phyloP scores from a whole-genome alignment of 2,113 vertebrate species.

The Mustela lutreola region DNA sequence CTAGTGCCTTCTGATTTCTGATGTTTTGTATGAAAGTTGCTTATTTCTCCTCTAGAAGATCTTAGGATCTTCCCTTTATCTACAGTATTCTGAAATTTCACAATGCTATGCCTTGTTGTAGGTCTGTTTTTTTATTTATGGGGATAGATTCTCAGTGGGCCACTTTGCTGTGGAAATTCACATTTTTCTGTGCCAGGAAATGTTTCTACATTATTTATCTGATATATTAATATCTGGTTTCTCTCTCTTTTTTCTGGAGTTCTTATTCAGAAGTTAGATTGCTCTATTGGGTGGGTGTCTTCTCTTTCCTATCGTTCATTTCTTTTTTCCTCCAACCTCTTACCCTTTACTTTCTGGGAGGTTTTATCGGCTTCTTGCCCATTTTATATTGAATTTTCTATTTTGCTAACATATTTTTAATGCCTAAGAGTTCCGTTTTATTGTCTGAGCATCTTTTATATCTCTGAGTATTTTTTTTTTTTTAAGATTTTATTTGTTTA shows the following conservation, averaged over 20 bases:
- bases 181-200: not conserved
- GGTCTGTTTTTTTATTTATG: not conserved
- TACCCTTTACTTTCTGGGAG: not conserved
- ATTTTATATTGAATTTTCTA: conserved; percentile 27
- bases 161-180: conserved; percentile 18
- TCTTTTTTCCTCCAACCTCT: not conserved
- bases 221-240: not conserved
- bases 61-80: not conserved
- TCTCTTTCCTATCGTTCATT: not conserved
- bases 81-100: not conserved
- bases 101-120: not conserved
- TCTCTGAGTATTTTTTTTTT: not conserved
- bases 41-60: not conserved
- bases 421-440: conserved; percentile 5
- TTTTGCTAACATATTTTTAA: not conserved
- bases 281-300: not conserved
- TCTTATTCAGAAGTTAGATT: conserved; percentile 33
- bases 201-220: not conserved
- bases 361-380: not conserved
- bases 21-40: not conserved
- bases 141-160: not conserved
- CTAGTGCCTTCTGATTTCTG: not conserved
- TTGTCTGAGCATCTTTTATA: conserved; percentile 20
- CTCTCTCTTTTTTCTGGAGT: not conserved
- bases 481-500: too few relatives aligned